Conservation (phyloP, 2,113 vertebrate species). For the Thamnophis sirtalis region DNA sequence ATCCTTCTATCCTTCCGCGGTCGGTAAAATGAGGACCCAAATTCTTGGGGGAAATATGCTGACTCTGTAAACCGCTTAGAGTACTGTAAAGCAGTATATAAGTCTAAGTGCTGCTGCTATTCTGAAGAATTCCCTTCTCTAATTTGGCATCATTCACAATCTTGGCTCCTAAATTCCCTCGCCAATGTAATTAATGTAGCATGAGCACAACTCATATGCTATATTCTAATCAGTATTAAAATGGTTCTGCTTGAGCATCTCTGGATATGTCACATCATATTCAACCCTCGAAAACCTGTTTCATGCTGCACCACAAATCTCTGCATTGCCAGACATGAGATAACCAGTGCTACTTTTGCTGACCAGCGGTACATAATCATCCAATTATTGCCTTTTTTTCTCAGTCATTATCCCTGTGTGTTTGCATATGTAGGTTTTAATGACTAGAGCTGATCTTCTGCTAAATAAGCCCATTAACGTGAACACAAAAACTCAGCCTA, state of each 20-base stretch:
- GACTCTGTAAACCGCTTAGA: not conserved
- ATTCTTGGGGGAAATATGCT: not conserved
- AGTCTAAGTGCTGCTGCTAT: not conserved
- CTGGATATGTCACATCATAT: not conserved
- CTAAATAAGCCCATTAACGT: not conserved
- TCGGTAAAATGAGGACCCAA: not conserved
- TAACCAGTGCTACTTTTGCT: not conserved
- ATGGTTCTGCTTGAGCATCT: not conserved
- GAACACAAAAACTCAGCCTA: not conserved
- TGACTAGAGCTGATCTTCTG: not conserved
- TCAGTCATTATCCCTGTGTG: not conserved
- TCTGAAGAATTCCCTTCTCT: not conserved
- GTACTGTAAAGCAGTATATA: not conserved
- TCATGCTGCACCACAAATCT: not conserved
- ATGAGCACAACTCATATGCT: not conserved
- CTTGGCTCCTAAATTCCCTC: not conserved
- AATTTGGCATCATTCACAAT: not conserved
- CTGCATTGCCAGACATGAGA: not conserved
- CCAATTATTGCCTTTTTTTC: not conserved
- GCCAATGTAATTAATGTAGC: not conserved
- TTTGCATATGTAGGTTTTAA: not conserved
- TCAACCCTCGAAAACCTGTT: not conserved
- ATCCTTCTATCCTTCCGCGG: not conserved
- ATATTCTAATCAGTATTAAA: not conserved
- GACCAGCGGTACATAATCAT: not conserved